Base-by-base conservation (phyloP, 2,113 vertebrate genomes). In the Plectropomus leopardus region DNA sequence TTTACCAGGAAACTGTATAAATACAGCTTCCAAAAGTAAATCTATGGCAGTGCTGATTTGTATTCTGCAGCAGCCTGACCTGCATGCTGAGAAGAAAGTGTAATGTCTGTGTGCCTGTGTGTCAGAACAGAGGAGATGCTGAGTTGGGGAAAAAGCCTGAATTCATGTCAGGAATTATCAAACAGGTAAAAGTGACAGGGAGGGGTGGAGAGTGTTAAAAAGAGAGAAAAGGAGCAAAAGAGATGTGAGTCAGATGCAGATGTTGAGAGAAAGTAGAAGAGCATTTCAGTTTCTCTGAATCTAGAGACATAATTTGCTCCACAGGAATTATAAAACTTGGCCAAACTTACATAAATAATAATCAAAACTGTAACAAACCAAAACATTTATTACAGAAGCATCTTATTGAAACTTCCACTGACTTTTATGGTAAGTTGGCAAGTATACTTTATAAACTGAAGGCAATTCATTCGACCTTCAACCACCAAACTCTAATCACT, bases 111-210 rank as follows among this genome's bases (percentile, higher is more conserved):
- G 61, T 40, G 50, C 15, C 17, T 45, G 68, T 68, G 87, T 66
- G 54, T 80, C 36, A 79, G 76, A 84, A 68, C 51, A 75, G 59
- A 80, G 34, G 58, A 85, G 54, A 78, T 88, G 88, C 86, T 90
- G 86, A 91, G 78, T 63, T 61, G 36, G 74, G 50, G 30, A 48
- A 84, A 80, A 80, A 72, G 7, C 57, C 47, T 57, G 69, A 78
- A 61, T 83, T 76, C 86, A 85, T 54, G 80, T 74, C 73, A 77
- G 71, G 86, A 80, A 77, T 79, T 42, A 85, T 77, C 74, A 89
- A 86, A 83, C 53, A 86, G 78, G 73, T 81, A 58, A 76, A 73
- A 58, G 26, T n/a, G 45, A 47, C 55, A 59, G 28, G 54, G 17
- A 40, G 50, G 19, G n/a, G 30, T 26, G 34, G 34, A 63, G 19